Evolutionary conservation across 2,113 vertebrate genomes (phyloP).

Genomic region (Craseonycteris thonglongyai): DNA sequence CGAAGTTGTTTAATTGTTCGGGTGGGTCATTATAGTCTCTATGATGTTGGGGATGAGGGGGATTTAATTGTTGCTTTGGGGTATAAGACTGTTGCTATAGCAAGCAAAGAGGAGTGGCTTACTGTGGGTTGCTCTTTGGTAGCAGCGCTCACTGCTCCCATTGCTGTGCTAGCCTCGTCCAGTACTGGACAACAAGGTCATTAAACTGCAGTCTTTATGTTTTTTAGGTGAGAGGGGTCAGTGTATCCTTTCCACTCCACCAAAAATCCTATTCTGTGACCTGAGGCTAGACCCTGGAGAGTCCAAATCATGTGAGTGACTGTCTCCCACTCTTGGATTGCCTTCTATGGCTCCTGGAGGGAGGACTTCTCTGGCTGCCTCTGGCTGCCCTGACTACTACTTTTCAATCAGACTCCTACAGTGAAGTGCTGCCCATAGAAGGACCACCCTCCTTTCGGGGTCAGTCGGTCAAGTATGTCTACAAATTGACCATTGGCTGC

Average conservation of each 20-base stretch:
- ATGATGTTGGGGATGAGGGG: background rate
- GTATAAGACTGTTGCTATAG: background rate
- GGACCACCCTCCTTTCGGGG: slow-evolving; percentile 97
- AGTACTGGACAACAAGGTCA: background rate
- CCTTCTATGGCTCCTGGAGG: slow-evolving; percentile 4
- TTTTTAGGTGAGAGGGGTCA: slow-evolving; percentile 93
- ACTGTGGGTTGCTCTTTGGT: background rate
- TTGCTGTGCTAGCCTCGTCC: background rate
- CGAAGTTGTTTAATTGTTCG: background rate
- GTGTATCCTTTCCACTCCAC: slow-evolving; percentile 96
- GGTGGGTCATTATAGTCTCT: background rate
- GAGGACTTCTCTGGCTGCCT: background rate
- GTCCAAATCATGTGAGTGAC: slow-evolving; percentile 87
- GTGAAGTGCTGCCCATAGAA: slow-evolving; percentile 89
- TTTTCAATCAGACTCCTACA: slow-evolving; percentile 88
- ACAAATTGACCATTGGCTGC: slow-evolving; percentile 98
- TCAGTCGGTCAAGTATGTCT: slow-evolving; percentile 96
- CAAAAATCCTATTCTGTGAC: slow-evolving; percentile 98
- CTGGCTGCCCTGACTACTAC: background rate
- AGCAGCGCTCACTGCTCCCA: background rate
- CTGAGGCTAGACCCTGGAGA: slow-evolving; percentile 94
- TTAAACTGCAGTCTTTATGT: background rate
- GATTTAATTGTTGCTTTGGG: background rate
- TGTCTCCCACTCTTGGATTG: background rate
- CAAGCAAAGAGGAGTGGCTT: background rate